Evolutionary conservation across 2,797 vertebrate species (phyloP), one percentile per base, ranked within the genome.

Genomic region (Sebastes paucispinis): DNA sequence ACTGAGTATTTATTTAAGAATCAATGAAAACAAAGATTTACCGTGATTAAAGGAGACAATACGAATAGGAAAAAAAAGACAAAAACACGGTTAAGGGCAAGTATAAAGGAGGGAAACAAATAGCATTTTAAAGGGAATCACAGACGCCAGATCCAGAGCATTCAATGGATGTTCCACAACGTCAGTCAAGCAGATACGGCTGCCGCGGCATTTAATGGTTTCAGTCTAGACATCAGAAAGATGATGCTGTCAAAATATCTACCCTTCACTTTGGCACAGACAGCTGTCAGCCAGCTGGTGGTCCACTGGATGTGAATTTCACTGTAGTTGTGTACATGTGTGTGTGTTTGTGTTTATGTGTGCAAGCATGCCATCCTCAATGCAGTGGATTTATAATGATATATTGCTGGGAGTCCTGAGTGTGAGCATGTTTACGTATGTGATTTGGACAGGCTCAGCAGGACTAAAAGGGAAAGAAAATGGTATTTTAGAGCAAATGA

Each of bases 251-350:
- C 91, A 94, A 88, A 92, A 89, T 81, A 89, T 83, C 86, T 83
- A 77, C 69, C 67, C 85, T 86, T 94, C 84, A 90, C 73, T 89
- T 90, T 64, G 60, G 69, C 60, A 22, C 31, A 87, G 93, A 87
- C 92, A 93, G 93, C 93, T 94, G 90, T 92, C 92, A 93, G 82
- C 66, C 87, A 89, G 90, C 90, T 87, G 91, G 88, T 91, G 87
- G 89, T 89, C 88, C 72, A 34, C 75, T 72, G 31, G 79, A 87
- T 89, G 67, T 69, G 84, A 82, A 85, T 82, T 24, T 27, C 74
- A 68, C 69, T 75, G 77, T 57, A 16, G 60, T 10, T 77, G 76
- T 50, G 32, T 58, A n/a, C 36, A 29, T 43, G 31, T 29, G 22
- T 29, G 22, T 66, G 47, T 76, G 36, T 65, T 34, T 57, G 29